Percentiles rank a stretch among this genome's conserved stretches.
phyloP scores from a whole-genome alignment of 2,888 invertebrate genomes.

The Willowsia nigromaculata region DNA sequence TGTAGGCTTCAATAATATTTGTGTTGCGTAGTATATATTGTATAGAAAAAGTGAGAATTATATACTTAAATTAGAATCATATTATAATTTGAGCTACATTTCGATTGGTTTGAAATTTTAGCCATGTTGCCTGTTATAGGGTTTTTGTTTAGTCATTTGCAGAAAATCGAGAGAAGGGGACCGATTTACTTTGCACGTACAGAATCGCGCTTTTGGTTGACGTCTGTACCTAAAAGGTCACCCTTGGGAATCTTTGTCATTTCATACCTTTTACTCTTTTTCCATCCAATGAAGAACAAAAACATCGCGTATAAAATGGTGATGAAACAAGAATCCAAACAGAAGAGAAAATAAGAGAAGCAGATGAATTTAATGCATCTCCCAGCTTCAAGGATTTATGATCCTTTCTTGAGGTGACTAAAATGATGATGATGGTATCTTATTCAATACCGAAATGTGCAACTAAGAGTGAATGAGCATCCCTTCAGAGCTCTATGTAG shows the following conservation, averaged over 20 bases:
- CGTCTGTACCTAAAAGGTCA: constrained; percentile 22
- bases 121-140: not conserved
- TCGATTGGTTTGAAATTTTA: not conserved
- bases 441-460: not conserved
- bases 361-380: not conserved
- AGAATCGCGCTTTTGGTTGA: not conserved
- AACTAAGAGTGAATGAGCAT: not conserved
- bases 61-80: too few species aligned
- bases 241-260: constrained; percentile 43
- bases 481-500: not conserved
- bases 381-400: constrained; percentile 21
- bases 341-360: not conserved
- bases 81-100: not conserved
- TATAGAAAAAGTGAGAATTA: too few species aligned
- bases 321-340: not conserved
- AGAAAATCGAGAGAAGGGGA: not conserved
- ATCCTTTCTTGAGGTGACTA: constrained; percentile 16
- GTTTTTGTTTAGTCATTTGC: not conserved
- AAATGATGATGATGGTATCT: constrained; percentile 16
- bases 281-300: not conserved
- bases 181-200: constrained; percentile 8
- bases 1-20: too few species aligned
- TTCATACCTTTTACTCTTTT: constrained; percentile 26
- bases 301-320: not conserved
- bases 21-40: too few species aligned